Conservation (phyloP, 2,113 vertebrate species). For the Oncorhynchus mykiss region DNA sequence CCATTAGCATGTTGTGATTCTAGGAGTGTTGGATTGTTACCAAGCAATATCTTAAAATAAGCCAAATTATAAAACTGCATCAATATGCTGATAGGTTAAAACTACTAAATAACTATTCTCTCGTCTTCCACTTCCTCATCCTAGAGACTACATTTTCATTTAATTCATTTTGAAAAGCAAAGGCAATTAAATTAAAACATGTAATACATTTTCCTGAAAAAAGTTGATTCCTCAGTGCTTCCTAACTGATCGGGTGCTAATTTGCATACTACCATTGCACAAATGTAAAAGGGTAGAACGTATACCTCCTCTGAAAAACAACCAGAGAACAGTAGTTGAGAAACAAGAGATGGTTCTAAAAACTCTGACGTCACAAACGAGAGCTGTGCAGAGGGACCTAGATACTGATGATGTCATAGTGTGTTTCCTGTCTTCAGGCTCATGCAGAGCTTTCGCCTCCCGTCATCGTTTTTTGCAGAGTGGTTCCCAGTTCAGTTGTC, state of each 20-base stretch:
- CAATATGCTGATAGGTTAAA: not conserved
- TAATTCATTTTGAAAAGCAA: not conserved
- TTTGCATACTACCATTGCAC: too few species aligned
- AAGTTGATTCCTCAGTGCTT: not conserved
- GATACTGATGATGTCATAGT: slow-evolving; percentile 6
- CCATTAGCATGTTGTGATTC: too few species aligned
- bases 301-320: not conserved
- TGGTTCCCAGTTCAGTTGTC: slow-evolving; percentile 3
- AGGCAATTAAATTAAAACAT: not conserved
- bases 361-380: not conserved
- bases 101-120: not conserved
- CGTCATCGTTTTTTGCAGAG: slow-evolving; percentile 6
- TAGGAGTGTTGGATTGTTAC: not conserved
- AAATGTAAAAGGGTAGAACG: too few species aligned
- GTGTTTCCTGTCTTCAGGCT: slow-evolving; percentile 15
- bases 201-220: not conserved
- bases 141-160: not conserved
- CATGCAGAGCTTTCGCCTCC: not conserved
- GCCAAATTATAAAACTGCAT: not conserved
- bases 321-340: not conserved
- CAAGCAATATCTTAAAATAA: not conserved
- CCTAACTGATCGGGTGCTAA: not conserved
- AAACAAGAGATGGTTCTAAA: not conserved
- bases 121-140: not conserved
- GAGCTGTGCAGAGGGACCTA: not conserved